These are phyloP conservation scores for Cyprinodon variegatus DNA, from an alignment of 2,113 vertebrate genomes.

Conservation along the genomic window DNA sequence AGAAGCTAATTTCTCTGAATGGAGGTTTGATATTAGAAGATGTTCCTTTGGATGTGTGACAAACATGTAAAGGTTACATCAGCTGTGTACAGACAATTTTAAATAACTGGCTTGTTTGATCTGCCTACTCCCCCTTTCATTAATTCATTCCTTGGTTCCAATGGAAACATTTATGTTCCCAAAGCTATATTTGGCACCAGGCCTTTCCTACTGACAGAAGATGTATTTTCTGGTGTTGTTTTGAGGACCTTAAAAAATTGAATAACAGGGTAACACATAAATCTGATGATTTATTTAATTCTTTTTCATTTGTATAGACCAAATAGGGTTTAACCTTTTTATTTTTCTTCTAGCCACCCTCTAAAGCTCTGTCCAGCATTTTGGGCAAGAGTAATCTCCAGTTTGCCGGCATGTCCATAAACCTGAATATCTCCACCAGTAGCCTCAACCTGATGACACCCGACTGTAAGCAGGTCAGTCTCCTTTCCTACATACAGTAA, in stretches of 20 bases:
- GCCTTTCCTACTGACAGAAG: background rate
- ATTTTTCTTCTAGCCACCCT: slow-evolving; percentile 84
- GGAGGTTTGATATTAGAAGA: slow-evolving; percentile 29
- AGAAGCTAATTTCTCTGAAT: slow-evolving; percentile 26
- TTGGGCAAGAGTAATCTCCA: slow-evolving; percentile 97
- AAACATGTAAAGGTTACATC: slow-evolving; percentile 15
- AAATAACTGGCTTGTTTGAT: slow-evolving; percentile 31
- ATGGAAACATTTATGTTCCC: background rate
- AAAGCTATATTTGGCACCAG: background rate
- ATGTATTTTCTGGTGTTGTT: background rate
- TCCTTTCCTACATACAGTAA: background rate
- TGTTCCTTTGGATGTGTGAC: slow-evolving; percentile 28
- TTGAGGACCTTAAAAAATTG: background rate
- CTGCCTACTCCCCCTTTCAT: background rate
- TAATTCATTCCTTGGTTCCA: background rate
- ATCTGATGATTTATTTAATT: background rate
- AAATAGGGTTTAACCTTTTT: background rate
- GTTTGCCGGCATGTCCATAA: slow-evolving; percentile 96
- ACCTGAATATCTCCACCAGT: slow-evolving; percentile 95
- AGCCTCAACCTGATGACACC: slow-evolving; percentile 96
- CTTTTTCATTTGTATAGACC: too few relatives aligned
- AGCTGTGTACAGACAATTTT: background rate
- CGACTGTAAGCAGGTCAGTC: slow-evolving; percentile 93
- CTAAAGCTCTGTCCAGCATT: slow-evolving; percentile 92
- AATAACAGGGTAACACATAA: background rate